Evolutionary conservation across 2,888 invertebrate species (phyloP).

Genomic region (Dastarcus helophoroides): DNA sequence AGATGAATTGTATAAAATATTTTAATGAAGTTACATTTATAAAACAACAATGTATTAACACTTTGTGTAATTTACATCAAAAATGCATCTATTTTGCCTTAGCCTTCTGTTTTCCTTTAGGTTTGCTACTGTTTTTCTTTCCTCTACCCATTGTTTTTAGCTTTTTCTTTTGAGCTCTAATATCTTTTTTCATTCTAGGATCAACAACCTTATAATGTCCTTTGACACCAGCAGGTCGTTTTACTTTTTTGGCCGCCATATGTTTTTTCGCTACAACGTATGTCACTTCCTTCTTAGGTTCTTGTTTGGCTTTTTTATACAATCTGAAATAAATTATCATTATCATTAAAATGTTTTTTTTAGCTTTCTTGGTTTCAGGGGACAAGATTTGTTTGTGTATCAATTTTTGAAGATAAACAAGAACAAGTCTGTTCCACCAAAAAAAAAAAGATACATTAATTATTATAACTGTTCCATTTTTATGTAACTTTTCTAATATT

Average conservation of each 20-base stretch:
- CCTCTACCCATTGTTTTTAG: slow-evolving; percentile 25
- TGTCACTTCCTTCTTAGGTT: slow-evolving; percentile 79
- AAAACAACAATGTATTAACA: slow-evolving; percentile 1
- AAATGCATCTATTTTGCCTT: slow-evolving; percentile 1
- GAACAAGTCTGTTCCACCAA: too few relatives aligned
- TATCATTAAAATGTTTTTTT: background rate
- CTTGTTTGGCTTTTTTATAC: slow-evolving; percentile 79
- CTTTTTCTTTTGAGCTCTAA: slow-evolving; percentile 50
- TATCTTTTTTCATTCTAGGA: slow-evolving; percentile 90
- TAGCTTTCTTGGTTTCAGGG: too few relatives aligned
- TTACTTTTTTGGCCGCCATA: slow-evolving; percentile 59
- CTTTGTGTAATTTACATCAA: background rate
- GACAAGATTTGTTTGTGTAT: too few relatives aligned
- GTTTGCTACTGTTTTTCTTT: slow-evolving; percentile 16
- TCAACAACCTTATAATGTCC: slow-evolving; percentile 94
- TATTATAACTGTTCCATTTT: too few relatives aligned
- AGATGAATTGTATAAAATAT: background rate
- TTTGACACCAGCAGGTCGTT: slow-evolving; percentile 77
- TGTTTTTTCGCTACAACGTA: slow-evolving; percentile 93
- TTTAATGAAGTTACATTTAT: slow-evolving; percentile 17
- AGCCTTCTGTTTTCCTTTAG: slow-evolving; percentile 5
- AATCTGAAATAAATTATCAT: slow-evolving; percentile 44
- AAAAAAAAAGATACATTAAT: too few relatives aligned
- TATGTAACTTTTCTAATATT: too few relatives aligned
- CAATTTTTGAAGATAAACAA: too few relatives aligned